A percentile compares a stretch with the other conserved stretches of the same genome.
phyloP scores from a whole-genome alignment of 1,140 invertebrate species.

The Hylaeus volcanicus region DNA sequence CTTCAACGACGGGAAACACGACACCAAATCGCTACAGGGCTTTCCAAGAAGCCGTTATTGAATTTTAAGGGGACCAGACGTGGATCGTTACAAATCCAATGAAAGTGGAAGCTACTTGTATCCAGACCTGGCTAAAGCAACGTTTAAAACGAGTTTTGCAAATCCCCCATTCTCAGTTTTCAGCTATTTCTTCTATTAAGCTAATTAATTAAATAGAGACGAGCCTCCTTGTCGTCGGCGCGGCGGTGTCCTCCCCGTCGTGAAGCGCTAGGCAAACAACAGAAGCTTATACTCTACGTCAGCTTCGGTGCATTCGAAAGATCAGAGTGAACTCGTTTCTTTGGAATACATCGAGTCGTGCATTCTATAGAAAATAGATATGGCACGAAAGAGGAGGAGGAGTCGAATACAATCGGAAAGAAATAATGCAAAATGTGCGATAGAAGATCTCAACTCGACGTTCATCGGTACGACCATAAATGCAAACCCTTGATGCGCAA shows the following conservation, averaged over 20 bases:
- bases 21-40: too few species aligned
- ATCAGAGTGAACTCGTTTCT: slow-evolving; percentile 8
- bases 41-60: background rate
- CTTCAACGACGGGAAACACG: background rate
- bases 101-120: too few species aligned
- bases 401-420: slow-evolving; percentile 4
- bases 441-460: background rate
- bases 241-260: slow-evolving; percentile 19
- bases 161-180: background rate
- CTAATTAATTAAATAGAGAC: slow-evolving; percentile 42
- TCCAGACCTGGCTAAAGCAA: background rate
- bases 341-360: slow-evolving; percentile 1
- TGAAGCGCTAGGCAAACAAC: slow-evolving; percentile 31
- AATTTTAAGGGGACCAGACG: too few species aligned
- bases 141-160: background rate
- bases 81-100: too few species aligned
- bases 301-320: background rate
- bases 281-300: background rate
- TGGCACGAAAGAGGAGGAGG: background rate
- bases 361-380: background rate
- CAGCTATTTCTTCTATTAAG: slow-evolving; percentile 5
- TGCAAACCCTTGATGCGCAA: slow-evolving; percentile 4
- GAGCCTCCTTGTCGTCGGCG: background rate
- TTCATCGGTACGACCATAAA: slow-evolving; percentile 10
- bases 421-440: background rate